These are phyloP conservation scores for Tenebrio molitor DNA, from an alignment of 1,140 invertebrate genomes.

Conservation along the genomic window DNA sequence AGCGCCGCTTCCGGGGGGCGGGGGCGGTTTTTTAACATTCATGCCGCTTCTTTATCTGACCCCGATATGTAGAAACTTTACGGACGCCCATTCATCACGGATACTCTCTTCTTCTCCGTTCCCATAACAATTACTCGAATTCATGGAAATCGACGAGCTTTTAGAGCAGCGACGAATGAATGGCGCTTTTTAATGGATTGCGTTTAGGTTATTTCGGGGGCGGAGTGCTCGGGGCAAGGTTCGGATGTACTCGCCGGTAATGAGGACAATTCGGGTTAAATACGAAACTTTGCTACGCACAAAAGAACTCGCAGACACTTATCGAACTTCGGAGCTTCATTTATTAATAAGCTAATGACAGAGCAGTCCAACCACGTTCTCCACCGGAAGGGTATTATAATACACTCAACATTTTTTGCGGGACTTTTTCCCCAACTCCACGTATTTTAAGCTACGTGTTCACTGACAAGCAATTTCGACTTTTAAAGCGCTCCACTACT, in stretches of 20 bases:
- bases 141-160: slow-evolving; percentile 15
- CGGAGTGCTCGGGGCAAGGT: neutral
- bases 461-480: too few species aligned
- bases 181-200: slow-evolving; percentile 33
- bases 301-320: too few species aligned
- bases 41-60: slow-evolving; percentile 23
- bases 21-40: slow-evolving; percentile 14
- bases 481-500: too few species aligned
- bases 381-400: too few species aligned
- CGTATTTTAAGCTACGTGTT: too few species aligned
- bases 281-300: too few species aligned
- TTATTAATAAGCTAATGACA: too few species aligned
- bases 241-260: neutral
- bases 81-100: slow-evolving; percentile 23
- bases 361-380: too few species aligned
- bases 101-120: slow-evolving; percentile 12
- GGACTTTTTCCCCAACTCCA: too few species aligned
- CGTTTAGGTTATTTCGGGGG: too few species aligned
- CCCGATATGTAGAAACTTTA: slow-evolving; percentile 35
- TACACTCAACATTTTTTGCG: too few species aligned
- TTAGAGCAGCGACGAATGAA: slow-evolving; percentile 15
- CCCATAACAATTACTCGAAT: slow-evolving; percentile 20
- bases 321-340: too few species aligned
- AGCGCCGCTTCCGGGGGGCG: neutral
- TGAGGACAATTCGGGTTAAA: neutral